These are phyloP conservation scores for Hirtodrosophila confusa DNA, from an alignment of 2,888 invertebrate species.

Conservation along the genomic window DNA sequence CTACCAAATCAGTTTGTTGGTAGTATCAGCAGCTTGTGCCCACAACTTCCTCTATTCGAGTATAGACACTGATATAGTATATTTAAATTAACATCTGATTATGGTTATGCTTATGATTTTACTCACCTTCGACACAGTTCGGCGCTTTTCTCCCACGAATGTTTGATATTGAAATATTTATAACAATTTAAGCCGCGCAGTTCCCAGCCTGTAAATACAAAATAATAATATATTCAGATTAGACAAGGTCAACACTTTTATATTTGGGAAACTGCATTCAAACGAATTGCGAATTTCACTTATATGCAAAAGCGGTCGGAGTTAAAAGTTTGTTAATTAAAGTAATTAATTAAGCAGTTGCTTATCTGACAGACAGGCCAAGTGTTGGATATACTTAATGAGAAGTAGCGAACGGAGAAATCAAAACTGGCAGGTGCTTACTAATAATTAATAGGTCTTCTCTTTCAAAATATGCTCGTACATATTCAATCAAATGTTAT, in stretches of 20 bases:
- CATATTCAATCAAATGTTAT: no score
- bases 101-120: slow-evolving; percentile 61
- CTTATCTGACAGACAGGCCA: no score
- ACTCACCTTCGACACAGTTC: slow-evolving; percentile 96
- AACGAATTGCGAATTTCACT: slow-evolving; percentile 9
- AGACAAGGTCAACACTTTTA: slow-evolving; percentile 56
- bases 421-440: no score
- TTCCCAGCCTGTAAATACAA: slow-evolving; percentile 92
- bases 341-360: no score
- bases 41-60: slow-evolving; percentile 55
- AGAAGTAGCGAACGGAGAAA: no score
- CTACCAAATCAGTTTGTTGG: slow-evolving; percentile 24
- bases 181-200: slow-evolving; percentile 95
- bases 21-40: slow-evolving; percentile 31
- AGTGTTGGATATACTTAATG: no score
- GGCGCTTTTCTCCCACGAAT: slow-evolving; percentile 98
- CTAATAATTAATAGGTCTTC: no score
- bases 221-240: slow-evolving; percentile 30
- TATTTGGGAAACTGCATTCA: slow-evolving; percentile 21
- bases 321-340: no score
- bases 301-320: no score
- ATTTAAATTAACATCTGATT: slow-evolving; percentile 65
- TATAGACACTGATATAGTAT: slow-evolving; percentile 15
- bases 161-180: slow-evolving; percentile 97
- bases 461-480: no score